Percentiles rank a stretch among this genome's conserved stretches.
Evolutionary conservation across 2,888 invertebrate genomes (phyloP).

Genomic region (Eristalinus aeneus): DNA sequence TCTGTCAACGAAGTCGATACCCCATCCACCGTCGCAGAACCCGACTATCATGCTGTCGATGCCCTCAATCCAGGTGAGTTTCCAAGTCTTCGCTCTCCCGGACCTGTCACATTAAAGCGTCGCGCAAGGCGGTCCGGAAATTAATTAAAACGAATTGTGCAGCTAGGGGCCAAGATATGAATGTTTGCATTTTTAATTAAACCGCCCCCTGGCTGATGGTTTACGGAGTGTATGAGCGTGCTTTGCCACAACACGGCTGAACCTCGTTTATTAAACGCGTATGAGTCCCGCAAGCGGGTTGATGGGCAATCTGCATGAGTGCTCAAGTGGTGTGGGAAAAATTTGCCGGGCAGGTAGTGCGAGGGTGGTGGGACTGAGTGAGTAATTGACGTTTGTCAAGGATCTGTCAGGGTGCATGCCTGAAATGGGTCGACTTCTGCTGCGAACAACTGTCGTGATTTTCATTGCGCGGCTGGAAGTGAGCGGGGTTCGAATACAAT

Average conservation of each 20-base stretch:
- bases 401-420: constrained; percentile 17
- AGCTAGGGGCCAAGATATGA: background rate
- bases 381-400: constrained; percentile 26
- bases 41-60: constrained; percentile 8
- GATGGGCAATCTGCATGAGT: constrained; percentile 52
- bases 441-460: constrained; percentile 44
- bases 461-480: background rate
- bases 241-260: constrained; percentile 24
- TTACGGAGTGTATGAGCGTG: constrained; percentile 42
- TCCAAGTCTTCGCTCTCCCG: constrained; percentile 9
- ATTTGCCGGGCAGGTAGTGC: background rate
- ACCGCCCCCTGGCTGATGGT: constrained; percentile 53
- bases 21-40: constrained; percentile 7
- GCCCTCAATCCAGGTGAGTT: constrained; percentile 38
- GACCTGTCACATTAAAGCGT: constrained; percentile 63
- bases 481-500: background rate
- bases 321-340: constrained; percentile 50
- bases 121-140: constrained; percentile 42
- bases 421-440: constrained; percentile 24
- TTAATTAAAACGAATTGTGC: constrained; percentile 55
- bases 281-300: constrained; percentile 25
- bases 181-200: constrained; percentile 54
- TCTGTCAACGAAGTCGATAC: constrained; percentile 34
- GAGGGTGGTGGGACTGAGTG: constrained; percentile 25
- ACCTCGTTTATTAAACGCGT: constrained; percentile 63